Percentiles rank a stretch among this genome's conserved stretches.
phyloP scores from a whole-genome alignment of 2,113 vertebrate species.

The Cairina moschata region DNA sequence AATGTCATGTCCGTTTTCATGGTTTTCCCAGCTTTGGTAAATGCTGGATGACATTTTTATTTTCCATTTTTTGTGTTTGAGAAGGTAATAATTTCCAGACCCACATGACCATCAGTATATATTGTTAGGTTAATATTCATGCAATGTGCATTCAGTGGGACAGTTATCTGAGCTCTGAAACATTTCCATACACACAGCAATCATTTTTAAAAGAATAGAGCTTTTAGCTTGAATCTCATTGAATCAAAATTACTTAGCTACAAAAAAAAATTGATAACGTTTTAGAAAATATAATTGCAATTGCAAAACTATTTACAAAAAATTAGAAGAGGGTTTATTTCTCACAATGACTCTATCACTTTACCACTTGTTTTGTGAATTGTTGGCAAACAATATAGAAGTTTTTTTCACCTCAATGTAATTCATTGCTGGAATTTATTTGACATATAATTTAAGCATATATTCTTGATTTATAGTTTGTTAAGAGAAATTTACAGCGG shows the following conservation, averaged over 20 bases:
- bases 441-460: neutral
- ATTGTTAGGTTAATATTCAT: neutral
- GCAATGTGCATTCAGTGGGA: neutral
- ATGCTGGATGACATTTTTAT: neutral
- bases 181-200: neutral
- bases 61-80: neutral
- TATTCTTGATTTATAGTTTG: slow-evolving; percentile 46
- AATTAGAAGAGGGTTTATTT: neutral
- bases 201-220: neutral
- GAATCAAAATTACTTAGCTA: neutral
- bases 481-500: slow-evolving; percentile 26
- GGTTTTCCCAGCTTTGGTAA: neutral
- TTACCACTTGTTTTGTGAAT: neutral
- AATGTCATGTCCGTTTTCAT: neutral
- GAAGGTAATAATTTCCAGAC: neutral
- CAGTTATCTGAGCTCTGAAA: neutral
- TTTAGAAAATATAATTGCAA: neutral
- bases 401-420: neutral
- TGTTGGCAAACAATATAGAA: neutral
- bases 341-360: neutral
- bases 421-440: neutral
- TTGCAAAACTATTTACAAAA: neutral
- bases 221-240: neutral
- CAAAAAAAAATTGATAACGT: neutral
- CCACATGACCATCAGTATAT: neutral